Base-by-base conservation (phyloP, 1,140 invertebrate species). In the Brachionus calyciflorus region DNA sequence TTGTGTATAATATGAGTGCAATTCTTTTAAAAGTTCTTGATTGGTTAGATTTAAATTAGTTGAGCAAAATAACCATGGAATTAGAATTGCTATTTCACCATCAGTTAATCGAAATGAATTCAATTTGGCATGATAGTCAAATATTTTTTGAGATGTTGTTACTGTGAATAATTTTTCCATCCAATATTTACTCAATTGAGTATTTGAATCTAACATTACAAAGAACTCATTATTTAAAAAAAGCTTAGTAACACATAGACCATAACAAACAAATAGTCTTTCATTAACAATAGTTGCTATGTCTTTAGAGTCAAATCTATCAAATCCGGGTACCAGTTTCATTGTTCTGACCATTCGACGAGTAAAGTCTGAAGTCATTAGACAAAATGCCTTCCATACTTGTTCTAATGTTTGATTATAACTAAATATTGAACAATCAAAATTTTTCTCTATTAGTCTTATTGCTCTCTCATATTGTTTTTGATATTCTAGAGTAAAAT, bases 21-120 rank as follows among this genome's bases (percentile, higher is more conserved):
- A 19, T 73, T 73, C 69, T 17, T 73, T 51, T 9, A 73, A 37
- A 9, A 73, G 17, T 30, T 73, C 69, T 30, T 51, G 28, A 55
- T 73, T 73, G 44, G 46, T 51, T 19, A 73, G 33, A 28, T 55
- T 19, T 19, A 51, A 9, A 55, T 51, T 28, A 3, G 21, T 51
- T 9, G 69, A 51, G 24, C 46, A 51, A 6, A 57, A 10, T 21
- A 73, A 24, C 51, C 46, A 51, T 37, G 69, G 69, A 33, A 73
- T 51, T 53, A 73, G 10, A 3, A 73, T 37, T 49, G 69, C 12
- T 37, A 73, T 28, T 51, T 73, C 69, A 3, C 21, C 17, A 12
- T 73, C 69, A n/a, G 69, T 30, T 12, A 73, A 33, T 12, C 51
- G 28, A 10, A 51, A 55, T 21, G n/a, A 24, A 40, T 73, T 73